Conservation (phyloP, 2,797 vertebrate species). For the Lepus oiostolus region DNA sequence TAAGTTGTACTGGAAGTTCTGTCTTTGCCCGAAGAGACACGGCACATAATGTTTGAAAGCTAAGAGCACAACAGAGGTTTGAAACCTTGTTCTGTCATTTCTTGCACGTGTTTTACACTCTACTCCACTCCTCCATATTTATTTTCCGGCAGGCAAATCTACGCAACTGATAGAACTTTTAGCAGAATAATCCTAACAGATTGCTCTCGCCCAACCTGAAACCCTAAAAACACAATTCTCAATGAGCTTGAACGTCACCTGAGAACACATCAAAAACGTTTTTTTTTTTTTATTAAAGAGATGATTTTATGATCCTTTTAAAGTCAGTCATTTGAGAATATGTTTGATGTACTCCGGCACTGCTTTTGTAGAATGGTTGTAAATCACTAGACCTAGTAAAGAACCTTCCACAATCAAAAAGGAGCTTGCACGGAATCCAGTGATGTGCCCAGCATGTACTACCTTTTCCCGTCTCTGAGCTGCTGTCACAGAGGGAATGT, state of each 20-base stretch:
- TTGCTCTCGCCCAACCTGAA: neutral
- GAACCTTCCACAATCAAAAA: conserved; percentile 32
- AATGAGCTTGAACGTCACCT: conserved; percentile 25
- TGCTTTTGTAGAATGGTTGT: neutral
- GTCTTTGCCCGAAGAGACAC: conserved; percentile 18
- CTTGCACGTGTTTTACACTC: neutral
- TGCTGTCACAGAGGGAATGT: conserved; percentile 51
- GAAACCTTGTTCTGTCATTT: neutral
- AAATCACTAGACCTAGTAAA: conserved; percentile 43
- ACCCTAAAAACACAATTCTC: conserved; percentile 53
- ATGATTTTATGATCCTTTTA: conserved; percentile 43
- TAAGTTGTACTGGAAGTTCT: neutral
- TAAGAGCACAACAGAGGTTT: neutral
- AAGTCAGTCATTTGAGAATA: conserved; percentile 5
- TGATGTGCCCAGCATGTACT: neutral
- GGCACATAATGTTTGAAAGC: neutral
- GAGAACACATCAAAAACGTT: conserved; percentile 14
- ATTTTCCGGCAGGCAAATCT: neutral
- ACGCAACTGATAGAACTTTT: neutral
- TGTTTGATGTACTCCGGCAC: neutral
- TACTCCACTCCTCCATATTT: neutral
- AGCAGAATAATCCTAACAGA: neutral
- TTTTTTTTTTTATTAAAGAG: conserved; percentile 12
- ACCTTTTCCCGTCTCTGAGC: neutral
- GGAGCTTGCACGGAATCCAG: neutral